Evolutionary conservation across 2,888 invertebrate species (phyloP), one percentile per base, ranked within the genome.

Genomic region (Stegophylla sp.): DNA sequence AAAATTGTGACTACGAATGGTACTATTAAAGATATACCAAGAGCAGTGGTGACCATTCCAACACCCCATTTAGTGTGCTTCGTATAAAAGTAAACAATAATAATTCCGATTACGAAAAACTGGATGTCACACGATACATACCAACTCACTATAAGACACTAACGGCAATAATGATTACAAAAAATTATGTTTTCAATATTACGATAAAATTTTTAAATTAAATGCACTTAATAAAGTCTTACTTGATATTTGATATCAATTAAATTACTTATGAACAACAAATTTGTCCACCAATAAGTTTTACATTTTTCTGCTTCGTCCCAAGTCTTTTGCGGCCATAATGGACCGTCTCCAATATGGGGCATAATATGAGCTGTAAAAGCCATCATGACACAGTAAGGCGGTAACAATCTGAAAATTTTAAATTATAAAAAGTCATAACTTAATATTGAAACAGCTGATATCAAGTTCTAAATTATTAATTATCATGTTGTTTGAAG

Each of bases 241-340:
- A 84, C 84, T 83, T 83, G 82, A 48, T 83, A 63, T 43, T 83
- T 83, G n/a, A 71, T 75, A 61, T 82, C 82, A 56, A 84, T 74
- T 43, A 83, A 83, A 81, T 84, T 84, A 72, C 83, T 84, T 28
- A 84, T 82, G 64, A 83, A 83, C 12, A 84, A 67, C 0, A 84
- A 34, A 76, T 84, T 84, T 20, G 82, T 69, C 84, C 84, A 84
- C 83, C 84, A 84, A 77, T 83, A 83, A 12, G 76, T 59, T 64
- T 82, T 53, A 82, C 85, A 85, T 59, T 82, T 82, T n/a, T 83
- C 73, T 1, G 83, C 81, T 64, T 84, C 83, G 5, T 48, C 53
- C 17, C 79, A 81, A 41, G 84, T 82, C 20, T 81, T 75, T 10
- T 71, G 20, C 45, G 81, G 59, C 84, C 84, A 84, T 2, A 83